phyloP scores from a whole-genome alignment of 2,113 vertebrate genomes.

The Papio anubis region DNA sequence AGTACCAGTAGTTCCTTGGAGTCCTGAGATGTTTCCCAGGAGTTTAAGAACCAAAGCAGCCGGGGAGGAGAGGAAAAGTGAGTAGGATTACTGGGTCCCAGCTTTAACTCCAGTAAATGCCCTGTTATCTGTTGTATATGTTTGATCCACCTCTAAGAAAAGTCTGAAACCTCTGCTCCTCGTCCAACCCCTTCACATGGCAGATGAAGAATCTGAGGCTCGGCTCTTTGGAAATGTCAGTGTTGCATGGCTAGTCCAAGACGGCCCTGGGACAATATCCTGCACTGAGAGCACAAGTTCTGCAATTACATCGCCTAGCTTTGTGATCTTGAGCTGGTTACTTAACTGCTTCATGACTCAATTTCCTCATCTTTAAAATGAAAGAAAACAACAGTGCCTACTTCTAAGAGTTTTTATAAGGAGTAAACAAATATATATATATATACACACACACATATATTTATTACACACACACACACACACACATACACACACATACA shows the following conservation, averaged over 20 bases:
- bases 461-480: background rate
- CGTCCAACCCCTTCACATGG: background rate
- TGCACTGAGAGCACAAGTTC: background rate
- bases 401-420: background rate
- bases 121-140: background rate
- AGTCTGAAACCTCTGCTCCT: background rate
- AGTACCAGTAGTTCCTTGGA: background rate
- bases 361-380: background rate
- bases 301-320: rapidly evolving
- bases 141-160: background rate
- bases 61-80: background rate
- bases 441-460: too few species aligned
- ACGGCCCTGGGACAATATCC: background rate
- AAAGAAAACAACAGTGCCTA: background rate
- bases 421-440: background rate
- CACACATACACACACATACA: too few species aligned
- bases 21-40: background rate
- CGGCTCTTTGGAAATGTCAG: background rate
- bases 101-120: background rate
- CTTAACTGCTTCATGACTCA: background rate
- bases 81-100: background rate
- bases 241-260: background rate
- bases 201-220: background rate
- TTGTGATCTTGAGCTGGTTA: background rate
- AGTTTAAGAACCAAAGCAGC: background rate